phyloP scores from a whole-genome alignment of 2,113 vertebrate genomes.

The Carassius gibelio region DNA sequence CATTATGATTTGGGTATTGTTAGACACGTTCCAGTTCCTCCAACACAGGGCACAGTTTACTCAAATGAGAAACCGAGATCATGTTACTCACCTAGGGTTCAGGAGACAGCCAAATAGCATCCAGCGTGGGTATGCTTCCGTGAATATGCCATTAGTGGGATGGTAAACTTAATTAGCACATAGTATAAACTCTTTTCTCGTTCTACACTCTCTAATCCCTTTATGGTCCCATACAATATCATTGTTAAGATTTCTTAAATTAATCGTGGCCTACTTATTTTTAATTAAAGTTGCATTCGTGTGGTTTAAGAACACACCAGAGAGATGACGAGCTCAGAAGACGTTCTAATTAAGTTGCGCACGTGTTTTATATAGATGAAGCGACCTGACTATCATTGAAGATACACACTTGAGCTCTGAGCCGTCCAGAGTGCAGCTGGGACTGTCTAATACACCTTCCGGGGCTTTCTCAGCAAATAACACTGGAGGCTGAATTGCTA shows the following conservation, averaged over 20 bases:
- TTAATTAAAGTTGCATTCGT: constrained; percentile 72
- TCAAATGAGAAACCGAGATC: constrained; percentile 2
- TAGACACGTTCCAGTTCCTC: not conserved
- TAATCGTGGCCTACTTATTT: constrained; percentile 71
- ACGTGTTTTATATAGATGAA: constrained; percentile 63
- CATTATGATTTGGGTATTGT: not conserved
- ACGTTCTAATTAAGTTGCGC: constrained; percentile 62
- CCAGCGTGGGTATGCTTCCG: not conserved
- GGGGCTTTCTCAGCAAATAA: constrained; percentile 32
- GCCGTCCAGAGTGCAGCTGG: constrained; percentile 31
- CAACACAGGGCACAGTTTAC: not conserved
- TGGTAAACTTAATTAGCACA: constrained; percentile 37
- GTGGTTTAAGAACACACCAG: constrained; percentile 58
- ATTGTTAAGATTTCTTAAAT: constrained; percentile 61
- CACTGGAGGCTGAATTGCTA: constrained; percentile 10
- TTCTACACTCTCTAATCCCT: constrained; percentile 43
- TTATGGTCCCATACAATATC: constrained; percentile 56
- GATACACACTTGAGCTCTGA: constrained; percentile 28
- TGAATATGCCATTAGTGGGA: not conserved
- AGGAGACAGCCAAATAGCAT: not conserved
- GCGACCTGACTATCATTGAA: constrained; percentile 44
- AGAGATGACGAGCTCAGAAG: constrained; percentile 66
- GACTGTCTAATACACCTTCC: constrained; percentile 23
- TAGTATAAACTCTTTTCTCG: not conserved
- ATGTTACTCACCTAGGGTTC: not conserved